Evolutionary conservation across 2,113 vertebrate species (phyloP), one percentile per base, ranked within the genome.

Genomic region (Barbus barbus): DNA sequence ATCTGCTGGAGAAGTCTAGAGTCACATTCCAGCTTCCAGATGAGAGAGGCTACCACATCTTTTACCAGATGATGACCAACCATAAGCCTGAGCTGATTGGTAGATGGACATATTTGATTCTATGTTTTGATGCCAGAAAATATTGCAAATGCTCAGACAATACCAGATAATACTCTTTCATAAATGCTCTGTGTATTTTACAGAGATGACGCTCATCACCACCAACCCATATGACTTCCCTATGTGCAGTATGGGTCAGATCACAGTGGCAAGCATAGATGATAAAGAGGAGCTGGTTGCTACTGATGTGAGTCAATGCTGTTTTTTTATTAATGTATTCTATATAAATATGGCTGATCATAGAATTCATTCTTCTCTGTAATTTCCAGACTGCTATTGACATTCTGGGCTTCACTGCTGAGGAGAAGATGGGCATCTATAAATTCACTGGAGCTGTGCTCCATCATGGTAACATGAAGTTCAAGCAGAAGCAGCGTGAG

Each of bases 211-310:
- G 1, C 85, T 87, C 92, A 96, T 96, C 1, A 95, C 95, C 48
- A 96, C 95, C 65, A 97, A 97, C 74, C 96, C 96, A 0, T 96
- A 93, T 46, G 95, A 96, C 88, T 96, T 38, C 61, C 95, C 91
- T 12, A 96, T 94, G 77, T 90, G 96, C 85, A 96, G 96, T 88
- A 94, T 95, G 90, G 96, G 96, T 5, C 96, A 97, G 75, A 95
- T 97, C 87, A 93, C 86, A 22, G 96, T 97, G 48, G 78, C 95
- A 82, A 97, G 95, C 84, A 97, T 96, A 84, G 89, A 97, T 89
- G 96, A 97, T 78, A 91, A 95, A 71, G 96, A 96, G 53, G 96
- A 96, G 82, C 7, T 97, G 72, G 94, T 95, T 89, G 96, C 96
- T 0, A 97, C 96, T 41, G 96, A 97, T 91, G 96, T 97, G 90